Percentiles rank a stretch among this genome's conserved stretches.
These are phyloP conservation scores for Entosphenus tridentatus DNA, from an alignment of 2,113 vertebrate species.

Conservation along the genomic window DNA sequence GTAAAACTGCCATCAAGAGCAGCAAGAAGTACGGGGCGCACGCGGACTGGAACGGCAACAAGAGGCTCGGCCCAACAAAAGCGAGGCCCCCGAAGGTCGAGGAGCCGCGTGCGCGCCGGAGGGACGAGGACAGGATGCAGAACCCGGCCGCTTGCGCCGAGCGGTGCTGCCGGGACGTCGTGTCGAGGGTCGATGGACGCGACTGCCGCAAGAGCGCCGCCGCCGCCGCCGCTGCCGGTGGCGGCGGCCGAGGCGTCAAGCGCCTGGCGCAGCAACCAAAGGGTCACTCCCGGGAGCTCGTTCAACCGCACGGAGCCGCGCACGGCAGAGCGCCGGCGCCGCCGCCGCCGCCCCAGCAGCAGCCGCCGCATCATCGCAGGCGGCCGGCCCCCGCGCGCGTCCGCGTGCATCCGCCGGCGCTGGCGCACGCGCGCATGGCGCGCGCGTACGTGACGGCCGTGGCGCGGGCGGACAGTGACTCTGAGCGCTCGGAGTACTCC, in stretches of 20 bases:
- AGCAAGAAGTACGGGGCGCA: not conserved
- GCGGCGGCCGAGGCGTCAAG: no score
- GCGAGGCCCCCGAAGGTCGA: not conserved
- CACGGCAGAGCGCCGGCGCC: no score
- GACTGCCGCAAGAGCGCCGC: no score
- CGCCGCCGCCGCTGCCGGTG: no score
- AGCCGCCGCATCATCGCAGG: no score
- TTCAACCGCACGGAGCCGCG: no score
- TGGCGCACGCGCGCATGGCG: conserved; percentile 21
- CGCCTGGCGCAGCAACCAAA: no score
- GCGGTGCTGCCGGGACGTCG: not conserved
- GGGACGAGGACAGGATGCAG: not conserved
- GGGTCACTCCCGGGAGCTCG: no score
- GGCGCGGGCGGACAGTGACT: conserved; percentile 37
- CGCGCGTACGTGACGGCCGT: conserved; percentile 21
- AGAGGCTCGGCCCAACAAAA: not conserved
- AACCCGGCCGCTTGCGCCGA: not conserved
- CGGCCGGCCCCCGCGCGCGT: no score
- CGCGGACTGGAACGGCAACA: not conserved
- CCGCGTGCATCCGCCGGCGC: conserved; percentile 20
- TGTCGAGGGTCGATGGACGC: not conserved
- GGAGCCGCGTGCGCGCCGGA: not conserved
- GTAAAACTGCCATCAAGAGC: no score
- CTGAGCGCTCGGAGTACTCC: conserved; percentile 79
- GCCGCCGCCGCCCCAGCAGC: no score